These are phyloP conservation scores for Sarcophaga bullata DNA, from an alignment of 1,140 invertebrate species.

Conservation along the genomic window DNA sequence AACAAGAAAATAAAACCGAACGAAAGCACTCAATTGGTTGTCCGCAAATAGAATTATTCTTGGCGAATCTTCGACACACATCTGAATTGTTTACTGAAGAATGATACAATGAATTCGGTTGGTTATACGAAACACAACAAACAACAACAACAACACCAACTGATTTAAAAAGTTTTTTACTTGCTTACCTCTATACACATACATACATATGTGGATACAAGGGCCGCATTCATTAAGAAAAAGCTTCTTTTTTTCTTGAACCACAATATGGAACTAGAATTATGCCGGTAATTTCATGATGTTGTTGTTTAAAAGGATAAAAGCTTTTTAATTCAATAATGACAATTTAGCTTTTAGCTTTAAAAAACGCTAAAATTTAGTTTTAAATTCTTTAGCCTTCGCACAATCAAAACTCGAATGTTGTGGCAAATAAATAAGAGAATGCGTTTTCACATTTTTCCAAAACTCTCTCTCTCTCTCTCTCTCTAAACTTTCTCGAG, in stretches of 20 bases:
- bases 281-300: background rate
- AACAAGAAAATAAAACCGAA: background rate
- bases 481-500: no score
- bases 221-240: background rate
- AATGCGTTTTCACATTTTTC: no score
- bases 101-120: background rate
- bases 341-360: background rate
- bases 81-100: background rate
- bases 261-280: background rate
- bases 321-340: background rate
- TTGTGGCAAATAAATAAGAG: no score
- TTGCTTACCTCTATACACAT: no score
- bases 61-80: background rate
- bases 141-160: background rate
- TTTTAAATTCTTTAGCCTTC: no score
- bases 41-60: background rate
- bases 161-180: background rate
- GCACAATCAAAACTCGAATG: no score
- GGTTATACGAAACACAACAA: background rate
- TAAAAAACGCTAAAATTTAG: no score
- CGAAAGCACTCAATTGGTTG: background rate
- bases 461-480: no score
- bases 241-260: background rate
- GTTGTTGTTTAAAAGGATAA: conserved; percentile 20
- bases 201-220: background rate